These are phyloP conservation scores for Vollenhovia emeryi DNA, from an alignment of 1,140 invertebrate genomes.

Conservation along the genomic window DNA sequence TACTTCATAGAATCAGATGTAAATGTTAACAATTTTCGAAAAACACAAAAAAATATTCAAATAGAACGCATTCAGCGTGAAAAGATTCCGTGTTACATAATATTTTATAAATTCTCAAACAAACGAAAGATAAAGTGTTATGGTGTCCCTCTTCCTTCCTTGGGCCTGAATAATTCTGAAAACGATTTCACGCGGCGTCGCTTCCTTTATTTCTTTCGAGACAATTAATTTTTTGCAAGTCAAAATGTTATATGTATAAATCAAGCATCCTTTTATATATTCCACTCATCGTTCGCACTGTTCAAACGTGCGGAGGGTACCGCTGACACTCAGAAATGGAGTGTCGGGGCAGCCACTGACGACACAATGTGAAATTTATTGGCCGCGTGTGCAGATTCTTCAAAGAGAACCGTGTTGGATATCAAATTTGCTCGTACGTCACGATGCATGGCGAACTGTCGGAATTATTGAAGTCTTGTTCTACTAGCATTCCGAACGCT, in stretches of 20 bases:
- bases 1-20: not conserved
- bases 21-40: not conserved
- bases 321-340: slow-evolving; percentile 63
- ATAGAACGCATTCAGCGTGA: not conserved
- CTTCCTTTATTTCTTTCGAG: not conserved
- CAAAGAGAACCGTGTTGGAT: slow-evolving; percentile 45
- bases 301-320: slow-evolving; percentile 62
- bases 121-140: not conserved
- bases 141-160: not conserved
- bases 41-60: slow-evolving; percentile 4
- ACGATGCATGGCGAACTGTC: slow-evolving; percentile 12
- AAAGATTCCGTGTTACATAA: not conserved
- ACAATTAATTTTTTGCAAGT: not conserved
- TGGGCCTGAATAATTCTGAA: not conserved
- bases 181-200: not conserved
- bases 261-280: slow-evolving; percentile 62
- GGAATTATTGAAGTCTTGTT: slow-evolving; percentile 44
- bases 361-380: slow-evolving; percentile 72
- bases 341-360: slow-evolving; percentile 46
- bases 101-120: slow-evolving; percentile 8
- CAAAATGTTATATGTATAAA: slow-evolving; percentile 24
- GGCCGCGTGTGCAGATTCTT: slow-evolving; percentile 62
- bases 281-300: slow-evolving; percentile 48
- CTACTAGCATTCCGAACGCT: not conserved
- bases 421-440: slow-evolving; percentile 54